Evolutionary conservation across 2,797 vertebrate species (phyloP).

Genomic region (Poeciliopsis infans): DNA sequence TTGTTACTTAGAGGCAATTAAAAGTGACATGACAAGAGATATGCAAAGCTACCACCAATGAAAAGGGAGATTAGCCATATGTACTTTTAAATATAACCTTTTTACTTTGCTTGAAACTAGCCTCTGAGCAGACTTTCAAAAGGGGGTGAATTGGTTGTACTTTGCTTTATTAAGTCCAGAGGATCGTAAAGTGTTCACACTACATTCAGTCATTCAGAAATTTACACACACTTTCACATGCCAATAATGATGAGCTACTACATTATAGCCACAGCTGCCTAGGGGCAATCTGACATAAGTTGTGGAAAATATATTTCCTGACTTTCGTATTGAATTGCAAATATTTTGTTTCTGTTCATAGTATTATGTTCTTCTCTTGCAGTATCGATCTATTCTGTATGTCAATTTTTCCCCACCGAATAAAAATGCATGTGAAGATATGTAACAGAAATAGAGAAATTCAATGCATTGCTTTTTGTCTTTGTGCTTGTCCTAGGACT

Average conservation of each 20-base stretch:
- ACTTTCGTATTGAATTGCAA: background rate
- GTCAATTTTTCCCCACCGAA: background rate
- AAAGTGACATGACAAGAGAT: conserved; percentile 29
- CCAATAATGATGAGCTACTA: too few relatives aligned
- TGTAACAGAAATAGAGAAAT: background rate
- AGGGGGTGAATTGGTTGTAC: too few relatives aligned
- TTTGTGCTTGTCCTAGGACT: background rate
- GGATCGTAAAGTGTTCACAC: too few relatives aligned
- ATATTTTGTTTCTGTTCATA: too few relatives aligned
- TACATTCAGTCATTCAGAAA: too few relatives aligned
- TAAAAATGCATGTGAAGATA: background rate
- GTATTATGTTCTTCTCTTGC: background rate
- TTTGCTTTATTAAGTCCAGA: too few relatives aligned
- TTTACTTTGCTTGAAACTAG: background rate
- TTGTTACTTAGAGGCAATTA: conserved; percentile 30
- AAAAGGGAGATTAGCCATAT: background rate
- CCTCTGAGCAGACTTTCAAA: background rate
- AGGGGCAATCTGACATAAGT: too few relatives aligned
- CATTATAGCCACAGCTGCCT: too few relatives aligned
- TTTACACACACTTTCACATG: too few relatives aligned
- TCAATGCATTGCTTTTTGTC: background rate
- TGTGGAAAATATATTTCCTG: background rate
- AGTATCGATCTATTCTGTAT: background rate
- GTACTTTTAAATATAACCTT: background rate
- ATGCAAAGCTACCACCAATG: conserved; percentile 6